Evolutionary conservation across 2,888 invertebrate genomes (phyloP), one percentile per base, ranked within the genome.

Genomic region (Malachius bipustulatus): DNA sequence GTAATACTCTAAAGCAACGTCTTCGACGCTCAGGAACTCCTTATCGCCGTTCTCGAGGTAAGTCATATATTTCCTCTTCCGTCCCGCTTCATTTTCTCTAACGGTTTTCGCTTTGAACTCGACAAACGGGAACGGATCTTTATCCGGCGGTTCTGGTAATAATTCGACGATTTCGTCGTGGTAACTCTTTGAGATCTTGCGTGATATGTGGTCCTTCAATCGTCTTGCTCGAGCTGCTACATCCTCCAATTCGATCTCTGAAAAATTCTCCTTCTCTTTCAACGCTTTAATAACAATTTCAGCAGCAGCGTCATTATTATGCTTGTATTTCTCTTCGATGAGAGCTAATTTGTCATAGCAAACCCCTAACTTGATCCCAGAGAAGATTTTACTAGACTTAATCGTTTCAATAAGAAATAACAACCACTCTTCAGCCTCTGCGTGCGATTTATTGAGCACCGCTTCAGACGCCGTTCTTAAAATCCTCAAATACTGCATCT

Each of bases 1-100:
- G 52, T 75, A 77, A 54, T 73, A 59, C 10, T 60, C 55, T 26
- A 73, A 48, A 2, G 70, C 73, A 15, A 70, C 56, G 40, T 70
- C 60, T 57, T 77, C 77, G 2, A 77, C 76, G 13, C 61, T 60
- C 43, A 64, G 62, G 14, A 65, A 58, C 10, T 55, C 59, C 26
- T 60, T 56, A 11, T 41, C 46, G 14, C 64, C 65, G 12, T 52
- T 49, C 6, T 36, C 40, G 35, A 45, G 44, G 32, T 46, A 43
- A 12, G 46, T 38, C 3, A 54, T 42, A 40, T 62, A 64, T 3
- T 47, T 45, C 26, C 56, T 45, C 40, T 59, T 62, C 16, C 37
- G 47, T 2, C 62, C 62, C 9, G 49, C n/a, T 8, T 8, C 24
- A 19, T 8, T 8, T n/a, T n/a, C n/a, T 19, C 24, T 19, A 8